A percentile compares a stretch with the other conserved stretches of the same genome.
Evolutionary conservation across 2,888 invertebrate genomes (phyloP).

Genomic region (Axea sp.): DNA sequence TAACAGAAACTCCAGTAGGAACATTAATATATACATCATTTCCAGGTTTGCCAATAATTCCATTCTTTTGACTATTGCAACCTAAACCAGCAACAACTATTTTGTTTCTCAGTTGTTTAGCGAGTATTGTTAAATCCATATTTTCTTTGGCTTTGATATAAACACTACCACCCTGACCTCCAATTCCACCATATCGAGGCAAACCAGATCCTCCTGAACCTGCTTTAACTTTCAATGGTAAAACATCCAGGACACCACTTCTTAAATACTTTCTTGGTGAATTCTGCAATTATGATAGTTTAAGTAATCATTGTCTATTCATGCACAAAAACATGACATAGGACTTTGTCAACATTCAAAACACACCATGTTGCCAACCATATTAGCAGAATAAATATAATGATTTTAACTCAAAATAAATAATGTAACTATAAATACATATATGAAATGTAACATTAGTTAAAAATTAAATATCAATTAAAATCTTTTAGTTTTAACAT

Average conservation of each 20-base stretch:
- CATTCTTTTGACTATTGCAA: constrained; percentile 86
- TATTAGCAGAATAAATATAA: too few species aligned
- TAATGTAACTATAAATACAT: too few species aligned
- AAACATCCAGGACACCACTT: constrained; percentile 87
- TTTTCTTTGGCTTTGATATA: constrained; percentile 85
- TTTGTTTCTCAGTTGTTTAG: constrained; percentile 78
- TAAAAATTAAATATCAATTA: too few species aligned
- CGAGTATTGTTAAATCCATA: constrained; percentile 81
- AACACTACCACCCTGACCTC: constrained; percentile 95
- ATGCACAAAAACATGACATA: too few species aligned
- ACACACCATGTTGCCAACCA: too few species aligned
- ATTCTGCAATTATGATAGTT: neutral
- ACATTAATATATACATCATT: constrained; percentile 86
- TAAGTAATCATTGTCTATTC: too few species aligned
- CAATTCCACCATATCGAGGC: constrained; percentile 91
- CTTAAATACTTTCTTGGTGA: constrained; percentile 80
- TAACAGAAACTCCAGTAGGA: constrained; percentile 89
- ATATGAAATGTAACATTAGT: too few species aligned
- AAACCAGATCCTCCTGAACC: constrained; percentile 91
- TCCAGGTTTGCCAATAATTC: constrained; percentile 89
- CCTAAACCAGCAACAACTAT: constrained; percentile 85
- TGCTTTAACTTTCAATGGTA: constrained; percentile 89
- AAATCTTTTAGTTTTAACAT: too few species aligned
- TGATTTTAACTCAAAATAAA: too few species aligned
- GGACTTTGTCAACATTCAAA: too few species aligned